Conservation (phyloP, 2,797 vertebrate genomes). For the Lophura swinhoii region DNA sequence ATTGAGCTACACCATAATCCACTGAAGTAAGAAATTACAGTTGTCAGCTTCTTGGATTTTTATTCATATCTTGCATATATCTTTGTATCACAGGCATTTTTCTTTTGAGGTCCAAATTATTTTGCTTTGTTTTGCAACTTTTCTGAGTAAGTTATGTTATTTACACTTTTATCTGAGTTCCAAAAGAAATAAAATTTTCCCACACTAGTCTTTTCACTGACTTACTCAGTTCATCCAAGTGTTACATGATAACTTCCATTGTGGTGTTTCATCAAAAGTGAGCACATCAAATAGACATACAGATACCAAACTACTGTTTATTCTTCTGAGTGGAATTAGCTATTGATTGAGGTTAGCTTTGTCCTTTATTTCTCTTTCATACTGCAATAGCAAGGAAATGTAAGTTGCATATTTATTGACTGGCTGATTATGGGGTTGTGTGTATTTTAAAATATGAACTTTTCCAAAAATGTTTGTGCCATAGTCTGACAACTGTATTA, state of each 20-base stretch:
- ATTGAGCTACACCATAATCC: neutral
- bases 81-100: neutral
- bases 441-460: slow-evolving; percentile 26
- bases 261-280: neutral
- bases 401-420: slow-evolving; percentile 29
- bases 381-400: slow-evolving; percentile 26
- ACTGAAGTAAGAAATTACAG: neutral
- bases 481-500: neutral
- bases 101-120: neutral
- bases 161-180: neutral
- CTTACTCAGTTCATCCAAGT: neutral
- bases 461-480: slow-evolving; percentile 19
- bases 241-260: neutral
- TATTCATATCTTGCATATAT: neutral
- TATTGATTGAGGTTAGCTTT: neutral
- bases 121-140: neutral
- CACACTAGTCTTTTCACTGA: neutral
- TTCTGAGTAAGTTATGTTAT: neutral
- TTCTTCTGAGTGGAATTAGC: slow-evolving; percentile 34
- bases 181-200: neutral
- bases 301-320: neutral
- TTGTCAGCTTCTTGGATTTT: neutral
- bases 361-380: slow-evolving; percentile 27
- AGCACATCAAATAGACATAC: neutral
- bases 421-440: neutral